These are phyloP conservation scores for Psophia crepitans DNA, from an alignment of 2,113 vertebrate species.

Conservation along the genomic window DNA sequence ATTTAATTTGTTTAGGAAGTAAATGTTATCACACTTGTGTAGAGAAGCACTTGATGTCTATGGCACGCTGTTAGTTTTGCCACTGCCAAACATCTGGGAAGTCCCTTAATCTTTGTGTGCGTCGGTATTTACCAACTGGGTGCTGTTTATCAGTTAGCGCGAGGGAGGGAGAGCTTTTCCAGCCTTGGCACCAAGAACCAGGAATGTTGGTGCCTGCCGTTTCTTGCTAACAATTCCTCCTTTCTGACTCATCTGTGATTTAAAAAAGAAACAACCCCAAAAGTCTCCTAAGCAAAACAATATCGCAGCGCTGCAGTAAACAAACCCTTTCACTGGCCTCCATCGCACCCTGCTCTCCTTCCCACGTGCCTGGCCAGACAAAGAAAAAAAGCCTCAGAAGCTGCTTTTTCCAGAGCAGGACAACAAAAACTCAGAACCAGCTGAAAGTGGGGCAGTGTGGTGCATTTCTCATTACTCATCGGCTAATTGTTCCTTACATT, in stretches of 20 bases:
- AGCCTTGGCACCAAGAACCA: background rate
- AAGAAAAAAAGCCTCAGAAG: background rate
- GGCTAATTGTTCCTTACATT: background rate
- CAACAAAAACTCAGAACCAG: background rate
- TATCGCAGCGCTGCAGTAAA: constrained; percentile 3
- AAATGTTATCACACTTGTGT: background rate
- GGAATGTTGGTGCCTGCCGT: background rate
- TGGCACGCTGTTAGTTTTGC: background rate
- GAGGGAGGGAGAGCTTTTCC: background rate
- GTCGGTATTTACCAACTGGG: background rate
- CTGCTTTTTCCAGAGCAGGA: background rate
- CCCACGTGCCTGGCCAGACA: constrained; percentile 58
- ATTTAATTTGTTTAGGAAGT: constrained; percentile 20
- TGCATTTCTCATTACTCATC: constrained; percentile 23
- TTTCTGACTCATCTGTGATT: constrained; percentile 47
- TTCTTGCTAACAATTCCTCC: constrained; percentile 30
- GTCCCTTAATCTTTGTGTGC: background rate
- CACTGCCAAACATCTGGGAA: background rate
- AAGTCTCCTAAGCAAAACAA: constrained; percentile 36
- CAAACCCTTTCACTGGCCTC: constrained; percentile 48
- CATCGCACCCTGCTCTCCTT: constrained; percentile 62
- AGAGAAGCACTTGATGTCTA: background rate
- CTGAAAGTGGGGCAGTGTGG: background rate
- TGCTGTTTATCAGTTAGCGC: background rate
- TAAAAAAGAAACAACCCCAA: background rate